These are phyloP conservation scores for Zaprionus lachaisei DNA, from an alignment of 1,140 invertebrate species.

Conservation along the genomic window DNA sequence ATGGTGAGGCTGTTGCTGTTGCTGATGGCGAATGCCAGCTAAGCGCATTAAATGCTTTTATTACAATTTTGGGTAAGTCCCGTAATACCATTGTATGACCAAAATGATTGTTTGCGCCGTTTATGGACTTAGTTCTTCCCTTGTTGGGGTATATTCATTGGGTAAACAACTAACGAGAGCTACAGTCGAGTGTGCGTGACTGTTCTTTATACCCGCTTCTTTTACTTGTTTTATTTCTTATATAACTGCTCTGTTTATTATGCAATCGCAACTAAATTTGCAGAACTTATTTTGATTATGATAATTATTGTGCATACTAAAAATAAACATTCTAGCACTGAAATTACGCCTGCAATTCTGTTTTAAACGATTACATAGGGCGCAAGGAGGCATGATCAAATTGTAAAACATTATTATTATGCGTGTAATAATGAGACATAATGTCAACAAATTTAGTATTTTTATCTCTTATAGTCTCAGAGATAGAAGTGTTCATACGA, in stretches of 20 bases:
- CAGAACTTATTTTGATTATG: too few species aligned
- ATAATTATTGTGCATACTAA: too few species aligned
- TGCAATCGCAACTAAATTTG: too few species aligned
- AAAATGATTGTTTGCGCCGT: constrained; percentile 50
- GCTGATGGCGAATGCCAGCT: constrained; percentile 6
- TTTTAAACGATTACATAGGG: too few species aligned
- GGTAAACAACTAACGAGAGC: too few species aligned
- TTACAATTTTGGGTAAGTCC: constrained; percentile 58
- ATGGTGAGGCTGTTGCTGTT: not conserved
- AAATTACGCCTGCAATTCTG: too few species aligned
- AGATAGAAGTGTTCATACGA: not conserved
- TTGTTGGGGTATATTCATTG: not conserved
- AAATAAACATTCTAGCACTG: too few species aligned
- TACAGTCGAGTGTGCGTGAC: too few species aligned
- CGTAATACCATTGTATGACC: constrained; percentile 42
- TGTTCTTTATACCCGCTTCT: too few species aligned
- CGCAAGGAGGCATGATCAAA: not conserved
- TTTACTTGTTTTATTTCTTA: too few species aligned
- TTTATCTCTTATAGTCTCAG: not conserved
- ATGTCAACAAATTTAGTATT: fast-evolving
- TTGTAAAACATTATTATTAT: not conserved
- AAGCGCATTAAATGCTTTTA: constrained; percentile 66
- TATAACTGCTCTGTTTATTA: too few species aligned
- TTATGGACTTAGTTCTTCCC: constrained; percentile 33
- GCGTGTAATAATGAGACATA: not conserved